Evolutionary conservation across 2,888 invertebrate species (phyloP), one percentile per base, ranked within the genome.

Genomic region (Drosophila anomalipes): DNA sequence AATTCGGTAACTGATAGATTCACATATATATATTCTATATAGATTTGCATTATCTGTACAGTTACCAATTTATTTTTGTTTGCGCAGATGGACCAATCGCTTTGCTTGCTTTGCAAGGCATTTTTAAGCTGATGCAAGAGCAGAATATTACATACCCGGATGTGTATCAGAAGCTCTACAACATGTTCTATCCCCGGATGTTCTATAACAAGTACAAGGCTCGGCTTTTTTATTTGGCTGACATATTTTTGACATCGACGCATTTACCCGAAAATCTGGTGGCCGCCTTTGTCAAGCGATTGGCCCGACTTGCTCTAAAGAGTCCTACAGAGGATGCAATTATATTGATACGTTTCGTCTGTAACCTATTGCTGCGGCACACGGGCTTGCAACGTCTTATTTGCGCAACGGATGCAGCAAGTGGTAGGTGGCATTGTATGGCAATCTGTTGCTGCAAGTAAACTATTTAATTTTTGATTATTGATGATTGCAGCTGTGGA

Each of bases 81-180:
- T 33, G 79, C 91, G 0, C 91, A 96, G 97, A 98, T 83, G 98
- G 99, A 10, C 96, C 97, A 0, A 95, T 98, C 73, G 97, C 98
- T 91, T 95, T 99, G 91, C 94, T 99, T 62, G 98, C 99, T 0
- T 94, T 99, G 16, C 98, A 98, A 92, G 98, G 99, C 28, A 96
- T 99, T 63, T 97, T 98, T 92, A 96, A 97, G 60, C 95, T 99
- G 78, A 97, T 99, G 71, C 96, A 97, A 79, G 96, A 96, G 74
- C 96, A 98, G 94, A 99, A 99, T 94, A 95, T 99, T 94, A 97
- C 98, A 89, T 99, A 98, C 94, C 99, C 99, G 0, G 97, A 98
- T 92, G 97, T 99, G 92, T 99, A 98, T 94, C 96, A 96, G 83
- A 98, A 99, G 90, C 94, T 99, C n/a, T 99, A 99, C 94, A 96